Evolutionary conservation across 2,888 invertebrate genomes (phyloP).

Genomic region (Agonopterix subpropinquella): DNA sequence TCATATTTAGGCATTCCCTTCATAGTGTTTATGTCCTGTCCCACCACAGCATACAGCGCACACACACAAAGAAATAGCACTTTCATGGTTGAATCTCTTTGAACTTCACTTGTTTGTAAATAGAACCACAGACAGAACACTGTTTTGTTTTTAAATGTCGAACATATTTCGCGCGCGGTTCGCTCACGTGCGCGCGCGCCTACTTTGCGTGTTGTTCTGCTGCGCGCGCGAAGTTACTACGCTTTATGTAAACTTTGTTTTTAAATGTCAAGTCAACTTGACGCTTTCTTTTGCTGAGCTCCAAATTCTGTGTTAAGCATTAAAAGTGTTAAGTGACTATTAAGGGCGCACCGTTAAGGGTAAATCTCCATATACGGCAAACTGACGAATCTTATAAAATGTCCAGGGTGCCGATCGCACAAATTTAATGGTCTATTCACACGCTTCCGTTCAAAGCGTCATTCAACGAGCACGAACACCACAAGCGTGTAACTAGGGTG

Average conservation of each 20-base stretch:
- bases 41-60: conserved; percentile 33
- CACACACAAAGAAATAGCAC: conserved; percentile 45
- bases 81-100: conserved; percentile 37
- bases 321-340: too few relatives aligned
- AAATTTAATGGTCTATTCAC: too few relatives aligned
- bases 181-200: conserved; percentile 11
- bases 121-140: too few relatives aligned
- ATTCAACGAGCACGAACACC: too few relatives aligned
- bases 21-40: conserved; percentile 50
- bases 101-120: conserved; percentile 11
- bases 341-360: too few relatives aligned
- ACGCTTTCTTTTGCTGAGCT: conserved; percentile 12
- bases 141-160: background rate
- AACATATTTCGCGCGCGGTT: conserved; percentile 4
- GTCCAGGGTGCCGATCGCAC: too few relatives aligned
- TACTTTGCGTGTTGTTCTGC: conserved; percentile 8
- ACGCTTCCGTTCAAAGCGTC: too few relatives aligned
- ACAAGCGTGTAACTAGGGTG: too few relatives aligned
- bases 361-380: too few relatives aligned
- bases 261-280: conserved; percentile 1
- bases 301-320: background rate
- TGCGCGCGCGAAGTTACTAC: conserved; percentile 5
- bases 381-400: too few relatives aligned
- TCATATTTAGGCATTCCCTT: conserved; percentile 62
- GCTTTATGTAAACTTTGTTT: conserved; percentile 7